Conservation (phyloP, 2,113 vertebrate genomes). For the Progne subis region DNA sequence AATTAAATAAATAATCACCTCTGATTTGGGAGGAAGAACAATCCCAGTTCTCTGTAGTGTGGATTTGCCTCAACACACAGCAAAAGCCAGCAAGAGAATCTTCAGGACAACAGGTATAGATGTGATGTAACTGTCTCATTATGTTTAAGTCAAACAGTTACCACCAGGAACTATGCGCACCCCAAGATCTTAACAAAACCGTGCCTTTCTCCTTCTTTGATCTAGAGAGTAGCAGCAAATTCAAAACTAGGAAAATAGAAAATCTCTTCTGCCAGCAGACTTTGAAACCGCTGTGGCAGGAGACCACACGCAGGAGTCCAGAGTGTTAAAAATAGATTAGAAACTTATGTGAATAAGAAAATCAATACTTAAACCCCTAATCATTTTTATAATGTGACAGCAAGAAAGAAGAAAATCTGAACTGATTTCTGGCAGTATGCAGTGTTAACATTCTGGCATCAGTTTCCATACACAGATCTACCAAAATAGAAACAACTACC, state of each 20-base stretch:
- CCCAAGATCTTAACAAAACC: slow-evolving; percentile 35
- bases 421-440: slow-evolving; percentile 2
- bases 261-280: not conserved
- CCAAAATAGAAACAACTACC: slow-evolving; percentile 46
- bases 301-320: not conserved
- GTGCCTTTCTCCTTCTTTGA: not conserved
- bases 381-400: not conserved
- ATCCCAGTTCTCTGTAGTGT: slow-evolving; percentile 13
- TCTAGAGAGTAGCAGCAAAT: not conserved
- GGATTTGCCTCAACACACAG: not conserved
- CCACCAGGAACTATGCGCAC: not conserved
- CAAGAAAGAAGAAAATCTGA: not conserved
- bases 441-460: slow-evolving; percentile 49
- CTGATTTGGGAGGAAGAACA: slow-evolving; percentile 2
- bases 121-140: not conserved
- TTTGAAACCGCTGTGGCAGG: not conserved
- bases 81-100: not conserved
- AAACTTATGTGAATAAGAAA: not conserved
- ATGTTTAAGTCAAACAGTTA: not conserved
- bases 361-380: not conserved
- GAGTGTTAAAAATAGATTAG: slow-evolving; percentile 28
- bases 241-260: not conserved
- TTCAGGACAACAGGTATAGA: slow-evolving; percentile 12
- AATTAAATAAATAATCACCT: slow-evolving; percentile 8
- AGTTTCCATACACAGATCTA: slow-evolving; percentile 43